phyloP scores from a whole-genome alignment of 1,140 invertebrate genomes.

The Nasonia vitripennis region DNA sequence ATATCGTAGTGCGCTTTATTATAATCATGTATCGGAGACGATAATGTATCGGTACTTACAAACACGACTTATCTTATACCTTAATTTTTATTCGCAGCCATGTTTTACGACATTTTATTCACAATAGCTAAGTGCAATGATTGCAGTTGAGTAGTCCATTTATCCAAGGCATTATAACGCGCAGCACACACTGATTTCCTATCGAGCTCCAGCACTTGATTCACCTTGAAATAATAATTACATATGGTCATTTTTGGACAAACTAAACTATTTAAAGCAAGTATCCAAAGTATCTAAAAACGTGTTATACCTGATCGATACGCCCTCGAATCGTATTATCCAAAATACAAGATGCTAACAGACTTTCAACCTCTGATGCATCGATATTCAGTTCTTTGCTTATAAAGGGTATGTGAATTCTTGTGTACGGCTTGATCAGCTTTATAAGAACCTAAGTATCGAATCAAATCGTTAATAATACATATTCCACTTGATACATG shows the following conservation, averaged over 20 bases:
- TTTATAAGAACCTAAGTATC: slow-evolving; percentile 91
- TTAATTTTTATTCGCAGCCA: slow-evolving; percentile 38
- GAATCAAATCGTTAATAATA: neutral
- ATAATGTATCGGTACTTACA: slow-evolving; percentile 48
- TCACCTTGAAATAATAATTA: slow-evolving; percentile 76
- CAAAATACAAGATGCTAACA: slow-evolving; percentile 98
- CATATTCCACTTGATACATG: neutral
- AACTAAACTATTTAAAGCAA: neutral
- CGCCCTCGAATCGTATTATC: slow-evolving; percentile 98
- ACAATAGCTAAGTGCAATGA: slow-evolving; percentile 92
- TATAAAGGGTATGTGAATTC: slow-evolving; percentile 98
- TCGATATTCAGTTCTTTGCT: slow-evolving; percentile 98
- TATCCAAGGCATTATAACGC: slow-evolving; percentile 94
- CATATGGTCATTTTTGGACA: neutral
- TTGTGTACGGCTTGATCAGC: slow-evolving; percentile 97
- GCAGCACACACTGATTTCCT: slow-evolving; percentile 88
- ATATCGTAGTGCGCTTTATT: slow-evolving; percentile 46
- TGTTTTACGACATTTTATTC: slow-evolving; percentile 87
- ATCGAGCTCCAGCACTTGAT: slow-evolving; percentile 94
- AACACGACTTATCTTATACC: slow-evolving; percentile 43
- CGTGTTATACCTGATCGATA: slow-evolving; percentile 88
- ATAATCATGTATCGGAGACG: slow-evolving; percentile 33
- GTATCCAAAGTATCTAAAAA: neutral
- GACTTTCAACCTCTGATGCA: slow-evolving; percentile 95
- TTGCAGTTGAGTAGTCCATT: slow-evolving; percentile 95